phyloP scores from a whole-genome alignment of 92 coral and sea anemone species.

The Virgularia gustaviana region DNA sequence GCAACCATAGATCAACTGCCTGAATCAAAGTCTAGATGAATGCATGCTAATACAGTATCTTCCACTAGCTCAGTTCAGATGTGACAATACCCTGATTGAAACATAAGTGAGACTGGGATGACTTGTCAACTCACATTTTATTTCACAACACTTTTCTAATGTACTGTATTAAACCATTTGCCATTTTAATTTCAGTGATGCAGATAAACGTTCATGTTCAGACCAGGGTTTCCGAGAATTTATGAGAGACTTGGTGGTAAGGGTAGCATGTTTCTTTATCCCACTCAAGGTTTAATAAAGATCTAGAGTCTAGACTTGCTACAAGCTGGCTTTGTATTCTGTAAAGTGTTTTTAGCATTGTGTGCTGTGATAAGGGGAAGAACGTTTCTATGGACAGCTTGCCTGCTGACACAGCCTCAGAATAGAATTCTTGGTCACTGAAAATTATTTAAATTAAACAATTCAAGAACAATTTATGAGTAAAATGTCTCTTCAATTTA shows the following conservation, averaged over 20 bases:
- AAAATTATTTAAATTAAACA: not conserved
- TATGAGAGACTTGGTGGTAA: slow-evolving; percentile 71
- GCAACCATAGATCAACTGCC: too few species aligned
- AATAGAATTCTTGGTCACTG: too few species aligned
- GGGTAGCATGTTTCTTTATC: not conserved
- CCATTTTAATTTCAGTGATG: slow-evolving; percentile 54
- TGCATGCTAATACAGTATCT: too few species aligned
- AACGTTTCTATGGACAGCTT: too few species aligned
- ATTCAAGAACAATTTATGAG: too few species aligned
- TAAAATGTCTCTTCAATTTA: not conserved
- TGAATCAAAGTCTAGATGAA: too few species aligned
- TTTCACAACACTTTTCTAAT: not conserved
- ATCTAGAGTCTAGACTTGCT: not conserved
- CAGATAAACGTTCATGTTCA: slow-evolving; percentile 68
- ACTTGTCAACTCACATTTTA: not conserved
- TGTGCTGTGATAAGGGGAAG: too few species aligned
- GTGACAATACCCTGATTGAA: too few species aligned
- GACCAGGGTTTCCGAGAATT: slow-evolving; percentile 91
- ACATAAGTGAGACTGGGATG: not conserved
- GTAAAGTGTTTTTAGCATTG: too few species aligned
- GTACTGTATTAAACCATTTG: not conserved
- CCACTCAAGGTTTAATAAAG: not conserved
- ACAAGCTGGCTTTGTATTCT: too few species aligned
- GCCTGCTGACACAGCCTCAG: too few species aligned
- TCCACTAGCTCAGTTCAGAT: too few species aligned